Evolutionary conservation across 2,797 vertebrate species (phyloP), one percentile per base, ranked within the genome.

Genomic region (Thaleichthys pacificus): DNA sequence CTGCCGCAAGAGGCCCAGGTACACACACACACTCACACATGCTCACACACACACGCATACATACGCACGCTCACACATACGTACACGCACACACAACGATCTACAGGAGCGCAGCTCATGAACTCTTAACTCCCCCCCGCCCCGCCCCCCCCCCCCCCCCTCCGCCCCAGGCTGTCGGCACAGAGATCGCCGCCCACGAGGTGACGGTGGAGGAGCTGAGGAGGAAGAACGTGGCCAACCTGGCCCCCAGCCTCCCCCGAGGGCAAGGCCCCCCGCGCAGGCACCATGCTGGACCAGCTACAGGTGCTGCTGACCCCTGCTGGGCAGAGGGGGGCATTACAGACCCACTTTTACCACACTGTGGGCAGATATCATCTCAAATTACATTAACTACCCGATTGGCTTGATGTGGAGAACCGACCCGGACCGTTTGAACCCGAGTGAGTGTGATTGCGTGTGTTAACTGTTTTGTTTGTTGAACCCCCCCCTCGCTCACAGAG

Each of bases 1-100:
- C 92, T 98, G 68, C 96, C 97, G 0, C 94, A 96, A 81, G 97
- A 99, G 78, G 96, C 97, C 11, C 97, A 99, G 96, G 98, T 99
- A 92, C 66, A 56, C 2, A 67, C 70, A 61, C 6, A 61, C 38
- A 60, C 11, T 24, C 66, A 60, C 15, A 68, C 28, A 24, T 56
- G 60, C 28, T 14, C 67, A 28, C 42, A 58, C 4, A 58, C 21
- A 28, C 61, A 24, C 28, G 47, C 26, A 28, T 8, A 38, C 57
- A 71, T 60, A 56, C 47, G 63, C 28, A 24, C 66, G 21, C 66
- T 19, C 58, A 61, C 28, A 11, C 38, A 19, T 17, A 6, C 9
- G 21, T 8, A 32, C 58, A 42, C 9, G 38, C 56, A 24, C 7
- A 4, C 21, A 71, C 17, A n/a, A 3, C 14, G 17, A 32, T 2